Evolutionary conservation across 2,888 invertebrate species (phyloP).

Genomic region (Agrypnus murinus): DNA sequence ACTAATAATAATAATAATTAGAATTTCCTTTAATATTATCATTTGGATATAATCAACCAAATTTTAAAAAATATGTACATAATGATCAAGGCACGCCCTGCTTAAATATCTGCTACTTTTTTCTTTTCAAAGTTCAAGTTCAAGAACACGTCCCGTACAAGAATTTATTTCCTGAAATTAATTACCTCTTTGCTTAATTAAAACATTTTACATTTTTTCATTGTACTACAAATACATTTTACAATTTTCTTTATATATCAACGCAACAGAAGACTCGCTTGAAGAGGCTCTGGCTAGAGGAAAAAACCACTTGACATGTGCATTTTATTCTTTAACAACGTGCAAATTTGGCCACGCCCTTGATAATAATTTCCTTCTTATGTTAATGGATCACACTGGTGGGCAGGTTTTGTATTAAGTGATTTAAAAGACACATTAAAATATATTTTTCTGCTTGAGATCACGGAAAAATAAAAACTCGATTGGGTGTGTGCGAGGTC

Average conservation of each 20-base stretch:
- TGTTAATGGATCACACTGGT: conserved; percentile 22
- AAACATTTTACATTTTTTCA: too few species aligned
- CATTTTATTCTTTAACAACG: background rate
- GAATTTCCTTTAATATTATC: too few species aligned
- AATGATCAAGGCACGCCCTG: conserved; percentile 21
- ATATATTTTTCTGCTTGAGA: conserved; percentile 14
- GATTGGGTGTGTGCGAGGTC: conserved; percentile 33
- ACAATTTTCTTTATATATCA: too few species aligned
- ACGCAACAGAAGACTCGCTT: too few species aligned
- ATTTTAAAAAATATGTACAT: too few species aligned
- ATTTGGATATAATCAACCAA: too few species aligned
- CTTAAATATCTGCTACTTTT: conserved; percentile 4
- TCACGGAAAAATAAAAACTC: conserved; percentile 24
- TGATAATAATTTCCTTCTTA: conserved; percentile 12
- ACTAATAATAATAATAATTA: too few species aligned
- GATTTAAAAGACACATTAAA: conserved; percentile 24
- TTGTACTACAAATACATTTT: too few species aligned
- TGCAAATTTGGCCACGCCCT: conserved; percentile 28
- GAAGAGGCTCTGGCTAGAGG: too few species aligned
- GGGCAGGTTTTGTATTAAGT: conserved; percentile 13
- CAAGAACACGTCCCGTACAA: conserved; percentile 7
- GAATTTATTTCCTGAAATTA: conserved; percentile 10
- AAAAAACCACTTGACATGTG: background rate
- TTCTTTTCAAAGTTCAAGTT: conserved; percentile 25
- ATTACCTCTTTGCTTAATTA: too few species aligned